A percentile compares a stretch with the other conserved stretches of the same genome.
Evolutionary conservation across 2,797 vertebrate species (phyloP).

Genomic region (Tapera naevia): DNA sequence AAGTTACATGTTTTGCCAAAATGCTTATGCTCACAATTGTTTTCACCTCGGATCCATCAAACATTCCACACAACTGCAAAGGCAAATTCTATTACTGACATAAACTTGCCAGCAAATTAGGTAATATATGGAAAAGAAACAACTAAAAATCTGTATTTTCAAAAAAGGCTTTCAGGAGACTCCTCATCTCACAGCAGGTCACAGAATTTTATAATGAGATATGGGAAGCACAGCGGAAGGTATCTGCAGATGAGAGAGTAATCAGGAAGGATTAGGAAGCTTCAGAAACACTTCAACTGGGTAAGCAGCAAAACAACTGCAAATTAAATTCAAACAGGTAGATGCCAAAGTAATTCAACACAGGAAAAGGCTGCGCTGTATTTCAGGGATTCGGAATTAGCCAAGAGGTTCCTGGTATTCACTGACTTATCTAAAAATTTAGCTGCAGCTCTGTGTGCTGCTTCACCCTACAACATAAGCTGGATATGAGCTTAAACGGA

Average conservation of each 20-base stretch:
- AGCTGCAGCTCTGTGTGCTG: not conserved
- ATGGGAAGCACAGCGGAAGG: not conserved
- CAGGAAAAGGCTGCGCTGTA: not conserved
- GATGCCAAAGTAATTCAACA: not conserved
- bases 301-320: not conserved
- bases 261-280: not conserved
- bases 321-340: not conserved
- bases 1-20: not conserved
- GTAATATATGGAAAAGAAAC: not conserved
- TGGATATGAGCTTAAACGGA: not conserved
- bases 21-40: not conserved
- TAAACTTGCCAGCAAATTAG: not conserved
- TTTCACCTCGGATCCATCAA: not conserved
- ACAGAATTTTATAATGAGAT: not conserved
- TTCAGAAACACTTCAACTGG: not conserved
- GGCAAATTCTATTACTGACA: not conserved
- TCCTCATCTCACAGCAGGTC: not conserved
- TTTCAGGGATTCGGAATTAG: not conserved
- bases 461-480: rapidly evolving
- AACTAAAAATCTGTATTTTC: not conserved
- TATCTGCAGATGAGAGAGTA: not conserved
- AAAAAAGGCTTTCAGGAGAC: not conserved
- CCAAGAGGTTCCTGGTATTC: not conserved
- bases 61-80: not conserved
- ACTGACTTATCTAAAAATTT: not conserved